phyloP scores from a whole-genome alignment of 2,797 vertebrate genomes.

The Hydrolagus colliei region DNA sequence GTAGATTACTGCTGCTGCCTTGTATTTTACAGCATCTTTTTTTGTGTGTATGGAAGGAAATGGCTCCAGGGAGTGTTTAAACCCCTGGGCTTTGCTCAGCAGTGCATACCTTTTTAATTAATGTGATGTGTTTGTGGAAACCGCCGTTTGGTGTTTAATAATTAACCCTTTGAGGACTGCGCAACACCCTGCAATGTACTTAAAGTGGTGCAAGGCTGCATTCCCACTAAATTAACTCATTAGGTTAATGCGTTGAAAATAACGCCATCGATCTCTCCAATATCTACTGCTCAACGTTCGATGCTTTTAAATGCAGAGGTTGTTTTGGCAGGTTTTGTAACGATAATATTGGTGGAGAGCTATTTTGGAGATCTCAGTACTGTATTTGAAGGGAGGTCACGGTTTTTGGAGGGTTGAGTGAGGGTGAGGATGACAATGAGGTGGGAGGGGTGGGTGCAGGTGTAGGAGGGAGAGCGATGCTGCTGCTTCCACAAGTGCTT shows the following conservation, averaged over 20 bases:
- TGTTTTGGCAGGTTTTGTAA: background rate
- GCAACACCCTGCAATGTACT: background rate
- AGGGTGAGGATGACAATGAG: too few species aligned
- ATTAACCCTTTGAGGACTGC: slow-evolving; percentile 8
- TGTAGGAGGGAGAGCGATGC: too few species aligned
- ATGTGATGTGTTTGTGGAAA: slow-evolving; percentile 28
- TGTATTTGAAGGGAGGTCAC: background rate
- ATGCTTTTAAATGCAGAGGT: background rate
- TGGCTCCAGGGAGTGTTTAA: slow-evolving; percentile 8
- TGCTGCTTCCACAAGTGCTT: background rate
- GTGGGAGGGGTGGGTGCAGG: too few species aligned
- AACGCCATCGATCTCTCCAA: background rate
- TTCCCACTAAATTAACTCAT: background rate
- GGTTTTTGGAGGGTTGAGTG: background rate
- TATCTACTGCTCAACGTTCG: background rate
- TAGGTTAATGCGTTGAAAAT: background rate
- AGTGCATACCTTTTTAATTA: slow-evolving; percentile 30
- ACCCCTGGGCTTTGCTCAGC: slow-evolving; percentile 18
- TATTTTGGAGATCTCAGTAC: background rate
- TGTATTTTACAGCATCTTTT: slow-evolving; percentile 18
- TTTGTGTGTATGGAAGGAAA: background rate
- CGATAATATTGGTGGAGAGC: background rate
- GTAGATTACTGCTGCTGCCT: background rate
- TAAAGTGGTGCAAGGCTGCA: background rate
- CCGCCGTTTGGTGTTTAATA: slow-evolving; percentile 23